Conservation (phyloP, 2,113 vertebrate genomes). For the Cygnus atratus region DNA sequence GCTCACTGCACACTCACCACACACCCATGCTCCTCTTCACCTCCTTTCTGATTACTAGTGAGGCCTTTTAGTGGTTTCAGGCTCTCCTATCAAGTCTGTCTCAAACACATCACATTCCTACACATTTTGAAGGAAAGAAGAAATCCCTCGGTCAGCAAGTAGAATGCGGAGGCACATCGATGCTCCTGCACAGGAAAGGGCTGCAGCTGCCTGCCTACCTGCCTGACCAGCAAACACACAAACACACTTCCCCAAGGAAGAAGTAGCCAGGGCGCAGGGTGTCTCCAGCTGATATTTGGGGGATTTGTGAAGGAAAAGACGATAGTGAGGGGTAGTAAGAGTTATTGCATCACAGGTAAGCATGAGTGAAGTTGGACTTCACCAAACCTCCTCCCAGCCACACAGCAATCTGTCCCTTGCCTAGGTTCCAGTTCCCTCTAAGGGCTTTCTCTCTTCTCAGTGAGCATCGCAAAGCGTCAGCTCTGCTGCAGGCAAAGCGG, state of each 20-base stretch:
- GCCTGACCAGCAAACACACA: neutral
- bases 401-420: neutral
- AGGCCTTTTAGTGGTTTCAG: neutral
- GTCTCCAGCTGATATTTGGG: neutral
- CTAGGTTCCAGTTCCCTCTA: neutral
- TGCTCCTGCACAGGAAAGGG: neutral
- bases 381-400: neutral
- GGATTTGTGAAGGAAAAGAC: neutral
- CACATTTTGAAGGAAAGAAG: neutral
- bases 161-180: neutral
- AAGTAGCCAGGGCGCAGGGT: neutral
- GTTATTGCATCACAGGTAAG: neutral
- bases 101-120: neutral
- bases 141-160: neutral
- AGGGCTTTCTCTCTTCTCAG: neutral
- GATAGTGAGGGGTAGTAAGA: neutral
- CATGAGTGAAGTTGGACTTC: neutral
- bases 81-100: neutral
- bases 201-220: neutral
- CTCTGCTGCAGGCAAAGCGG: neutral
- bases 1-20: neutral
- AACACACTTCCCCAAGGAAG: neutral
- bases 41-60: neutral
- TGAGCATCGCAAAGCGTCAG: neutral
- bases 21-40: neutral